Evolutionary conservation across 2,888 invertebrate species (phyloP).

Genomic region (Pecten maximus): DNA sequence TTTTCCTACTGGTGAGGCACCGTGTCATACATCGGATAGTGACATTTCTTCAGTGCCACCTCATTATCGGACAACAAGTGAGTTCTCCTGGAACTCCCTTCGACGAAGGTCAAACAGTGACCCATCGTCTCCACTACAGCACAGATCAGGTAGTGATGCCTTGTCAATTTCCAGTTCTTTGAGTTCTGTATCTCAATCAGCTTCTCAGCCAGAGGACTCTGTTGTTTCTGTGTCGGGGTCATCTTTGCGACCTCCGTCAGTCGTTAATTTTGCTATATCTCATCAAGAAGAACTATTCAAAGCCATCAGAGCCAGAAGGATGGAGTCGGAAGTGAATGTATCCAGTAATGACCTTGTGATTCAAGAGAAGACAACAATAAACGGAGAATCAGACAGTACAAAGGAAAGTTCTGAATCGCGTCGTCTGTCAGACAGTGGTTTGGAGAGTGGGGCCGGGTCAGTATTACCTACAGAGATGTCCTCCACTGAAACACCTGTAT

Average conservation of each 20-base stretch:
- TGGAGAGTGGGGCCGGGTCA: slow-evolving; percentile 22
- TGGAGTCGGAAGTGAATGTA: background rate
- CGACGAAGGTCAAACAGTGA: background rate
- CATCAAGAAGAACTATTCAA: slow-evolving; percentile 17
- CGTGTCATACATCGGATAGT: background rate
- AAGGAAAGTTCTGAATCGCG: background rate
- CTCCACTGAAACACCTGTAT: slow-evolving; percentile 31
- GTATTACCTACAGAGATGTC: background rate
- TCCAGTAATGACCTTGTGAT: background rate
- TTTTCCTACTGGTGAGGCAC: background rate
- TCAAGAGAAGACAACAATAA: background rate
- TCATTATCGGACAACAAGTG: background rate
- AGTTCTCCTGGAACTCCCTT: background rate
- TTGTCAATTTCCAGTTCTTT: background rate
- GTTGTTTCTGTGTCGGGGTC: background rate
- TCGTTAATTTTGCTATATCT: background rate
- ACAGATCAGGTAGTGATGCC: background rate
- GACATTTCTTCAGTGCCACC: background rate
- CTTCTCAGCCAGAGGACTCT: background rate
- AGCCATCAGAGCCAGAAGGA: slow-evolving; percentile 2
- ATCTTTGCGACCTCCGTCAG: background rate
- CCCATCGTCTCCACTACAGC: background rate
- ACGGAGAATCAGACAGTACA: background rate
- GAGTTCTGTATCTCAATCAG: background rate
- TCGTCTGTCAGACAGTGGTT: slow-evolving; percentile 5